A percentile compares a stretch with the other conserved stretches of the same genome.
phyloP scores from a whole-genome alignment of 2,888 invertebrate genomes.

The Drosophila neutralis region DNA sequence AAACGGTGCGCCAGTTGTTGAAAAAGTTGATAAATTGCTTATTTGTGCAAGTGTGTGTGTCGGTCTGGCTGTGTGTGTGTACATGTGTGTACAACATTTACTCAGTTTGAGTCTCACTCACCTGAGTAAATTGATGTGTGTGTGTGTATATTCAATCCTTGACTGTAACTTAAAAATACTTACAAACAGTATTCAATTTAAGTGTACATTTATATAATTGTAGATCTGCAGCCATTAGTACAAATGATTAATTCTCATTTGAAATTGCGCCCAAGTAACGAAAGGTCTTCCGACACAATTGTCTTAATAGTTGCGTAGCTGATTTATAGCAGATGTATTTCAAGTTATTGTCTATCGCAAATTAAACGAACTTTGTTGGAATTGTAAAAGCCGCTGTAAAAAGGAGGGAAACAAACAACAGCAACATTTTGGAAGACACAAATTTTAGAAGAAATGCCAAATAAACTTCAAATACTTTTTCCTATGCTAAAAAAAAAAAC shows the following conservation, averaged over 20 bases:
- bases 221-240: background rate
- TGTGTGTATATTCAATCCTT: constrained; percentile 9
- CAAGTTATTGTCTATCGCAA: constrained; percentile 4
- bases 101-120: background rate
- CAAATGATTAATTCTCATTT: background rate
- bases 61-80: background rate
- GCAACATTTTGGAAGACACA: background rate
- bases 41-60: constrained; percentile 2
- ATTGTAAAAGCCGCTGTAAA: constrained; percentile 16
- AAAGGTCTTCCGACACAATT: constrained; percentile 29
- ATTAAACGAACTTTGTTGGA: constrained; percentile 15
- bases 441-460: constrained; percentile 9
- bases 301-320: constrained; percentile 27
- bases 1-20: constrained; percentile 30
- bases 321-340: constrained; percentile 23
- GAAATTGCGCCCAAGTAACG: background rate
- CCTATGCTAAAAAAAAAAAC: background rate
- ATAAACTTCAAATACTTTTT: constrained; percentile 8
- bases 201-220: background rate
- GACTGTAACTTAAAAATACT: background rate
- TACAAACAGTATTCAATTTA: background rate
- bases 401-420: background rate
- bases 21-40: constrained; percentile 2
- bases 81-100: background rate
- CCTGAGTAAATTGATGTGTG: background rate